Evolutionary conservation across 1,140 invertebrate species (phyloP).

Genomic region (Lordiphosa clarofinis): DNA sequence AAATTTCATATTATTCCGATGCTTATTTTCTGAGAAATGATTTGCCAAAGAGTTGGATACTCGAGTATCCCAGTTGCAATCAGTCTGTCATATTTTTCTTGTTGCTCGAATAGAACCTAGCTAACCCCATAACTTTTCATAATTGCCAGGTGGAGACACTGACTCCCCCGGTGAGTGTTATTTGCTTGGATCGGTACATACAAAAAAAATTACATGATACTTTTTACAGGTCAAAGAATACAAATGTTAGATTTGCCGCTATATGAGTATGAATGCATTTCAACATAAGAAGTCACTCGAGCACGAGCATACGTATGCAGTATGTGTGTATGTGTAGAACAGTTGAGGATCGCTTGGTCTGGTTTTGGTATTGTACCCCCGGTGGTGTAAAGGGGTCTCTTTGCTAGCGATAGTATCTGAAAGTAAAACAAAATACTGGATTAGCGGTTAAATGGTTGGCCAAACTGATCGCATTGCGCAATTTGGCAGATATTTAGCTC

Average conservation of each 20-base stretch:
- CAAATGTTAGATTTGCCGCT: slow-evolving; percentile 6
- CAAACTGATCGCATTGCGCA: background rate
- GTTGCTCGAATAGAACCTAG: too few species aligned
- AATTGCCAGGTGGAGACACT: too few species aligned
- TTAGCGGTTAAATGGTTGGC: slow-evolving; percentile 19
- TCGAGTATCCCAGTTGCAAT: too few species aligned
- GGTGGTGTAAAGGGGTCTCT: slow-evolving; percentile 2
- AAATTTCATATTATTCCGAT: too few species aligned
- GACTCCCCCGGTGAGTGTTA: too few species aligned
- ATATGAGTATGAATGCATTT: slow-evolving; percentile 6
- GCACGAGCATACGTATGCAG: background rate
- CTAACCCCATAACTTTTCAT: too few species aligned
- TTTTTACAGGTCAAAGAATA: too few species aligned
- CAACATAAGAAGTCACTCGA: background rate
- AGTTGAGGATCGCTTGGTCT: slow-evolving; percentile 10
- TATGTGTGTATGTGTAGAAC: background rate
- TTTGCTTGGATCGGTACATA: too few species aligned
- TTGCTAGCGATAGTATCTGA: slow-evolving; percentile 61
- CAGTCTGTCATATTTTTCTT: too few species aligned
- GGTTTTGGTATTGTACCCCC: background rate
- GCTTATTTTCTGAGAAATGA: too few species aligned
- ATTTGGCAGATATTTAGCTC: background rate
- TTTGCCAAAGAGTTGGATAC: too few species aligned
- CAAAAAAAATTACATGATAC: too few species aligned
- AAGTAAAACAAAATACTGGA: slow-evolving; percentile 42